These are phyloP conservation scores for Diaprepes abbreviatus DNA, from an alignment of 2,888 invertebrate genomes.

Conservation along the genomic window DNA sequence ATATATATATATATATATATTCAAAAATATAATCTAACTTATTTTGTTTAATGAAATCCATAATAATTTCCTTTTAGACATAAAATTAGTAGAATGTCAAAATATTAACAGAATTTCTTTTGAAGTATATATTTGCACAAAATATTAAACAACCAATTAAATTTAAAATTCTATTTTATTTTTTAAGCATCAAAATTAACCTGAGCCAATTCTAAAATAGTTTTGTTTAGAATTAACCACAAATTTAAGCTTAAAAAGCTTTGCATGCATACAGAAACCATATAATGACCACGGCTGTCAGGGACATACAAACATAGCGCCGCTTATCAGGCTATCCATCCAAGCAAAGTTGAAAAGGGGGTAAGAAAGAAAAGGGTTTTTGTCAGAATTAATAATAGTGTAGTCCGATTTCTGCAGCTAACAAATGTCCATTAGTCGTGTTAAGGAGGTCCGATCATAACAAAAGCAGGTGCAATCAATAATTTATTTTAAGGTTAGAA, in stretches of 20 bases:
- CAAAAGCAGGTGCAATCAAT: neutral
- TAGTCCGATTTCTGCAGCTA: conserved; percentile 9
- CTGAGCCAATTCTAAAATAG: no score
- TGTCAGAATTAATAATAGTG: conserved; percentile 1
- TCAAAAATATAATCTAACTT: no score
- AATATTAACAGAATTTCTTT: no score
- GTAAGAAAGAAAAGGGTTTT: conserved; percentile 7
- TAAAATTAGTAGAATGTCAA: no score
- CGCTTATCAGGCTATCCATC: conserved; percentile 6
- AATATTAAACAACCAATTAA: no score
- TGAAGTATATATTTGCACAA: no score
- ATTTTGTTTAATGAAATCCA: no score
- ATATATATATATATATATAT: no score
- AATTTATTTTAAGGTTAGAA: neutral
- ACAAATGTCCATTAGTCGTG: conserved; percentile 9
- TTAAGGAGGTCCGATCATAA: neutral
- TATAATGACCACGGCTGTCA: neutral
- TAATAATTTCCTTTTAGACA: no score
- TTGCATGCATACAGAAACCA: conserved; percentile 9
- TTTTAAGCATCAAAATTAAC: no score
- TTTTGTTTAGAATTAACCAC: neutral
- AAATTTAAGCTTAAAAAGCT: neutral
- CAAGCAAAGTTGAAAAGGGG: conserved; percentile 1
- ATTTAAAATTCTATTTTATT: no score
- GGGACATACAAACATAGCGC: conserved; percentile 9